Conservation (phyloP, 2,888 invertebrate genomes). For the Rambutsinella grinnellia region DNA sequence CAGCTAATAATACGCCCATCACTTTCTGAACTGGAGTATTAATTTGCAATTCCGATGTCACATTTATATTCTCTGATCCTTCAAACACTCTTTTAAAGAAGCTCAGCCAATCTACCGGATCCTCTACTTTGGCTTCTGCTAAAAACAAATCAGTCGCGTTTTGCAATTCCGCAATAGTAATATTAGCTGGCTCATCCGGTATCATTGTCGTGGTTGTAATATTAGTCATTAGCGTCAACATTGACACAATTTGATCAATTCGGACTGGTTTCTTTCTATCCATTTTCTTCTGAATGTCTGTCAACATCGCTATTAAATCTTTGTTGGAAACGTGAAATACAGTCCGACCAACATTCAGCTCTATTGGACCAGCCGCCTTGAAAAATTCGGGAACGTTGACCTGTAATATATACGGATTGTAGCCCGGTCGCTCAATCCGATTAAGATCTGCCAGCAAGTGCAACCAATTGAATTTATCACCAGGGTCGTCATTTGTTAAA, state of each 20-base stretch:
- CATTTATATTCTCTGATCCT: conserved; percentile 12
- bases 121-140: neutral
- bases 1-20: neutral
- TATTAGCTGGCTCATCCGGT: neutral
- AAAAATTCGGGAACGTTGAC: conserved; percentile 18
- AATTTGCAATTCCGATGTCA: neutral
- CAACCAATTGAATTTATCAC: conserved; percentile 33
- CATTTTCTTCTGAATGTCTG: neutral
- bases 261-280: conserved; percentile 14
- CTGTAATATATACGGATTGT: conserved; percentile 9
- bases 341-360: conserved; percentile 12
- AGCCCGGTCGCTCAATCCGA: conserved; percentile 27
- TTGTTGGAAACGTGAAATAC: conserved; percentile 8
- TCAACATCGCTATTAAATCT: conserved; percentile 27
- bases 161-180: conserved; percentile 26
- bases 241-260: conserved; percentile 11
- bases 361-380: conserved; percentile 24
- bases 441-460: conserved; percentile 34
- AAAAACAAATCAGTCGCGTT: conserved; percentile 17
- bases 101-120: conserved; percentile 29
- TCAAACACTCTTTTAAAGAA: conserved; percentile 29
- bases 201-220: conserved; percentile 12
- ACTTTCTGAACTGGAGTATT: neutral
- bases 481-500: conserved; percentile 27
- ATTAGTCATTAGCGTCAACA: conserved; percentile 10